Conservation (phyloP, 2,113 vertebrate genomes). For the Acanthisitta chloris region DNA sequence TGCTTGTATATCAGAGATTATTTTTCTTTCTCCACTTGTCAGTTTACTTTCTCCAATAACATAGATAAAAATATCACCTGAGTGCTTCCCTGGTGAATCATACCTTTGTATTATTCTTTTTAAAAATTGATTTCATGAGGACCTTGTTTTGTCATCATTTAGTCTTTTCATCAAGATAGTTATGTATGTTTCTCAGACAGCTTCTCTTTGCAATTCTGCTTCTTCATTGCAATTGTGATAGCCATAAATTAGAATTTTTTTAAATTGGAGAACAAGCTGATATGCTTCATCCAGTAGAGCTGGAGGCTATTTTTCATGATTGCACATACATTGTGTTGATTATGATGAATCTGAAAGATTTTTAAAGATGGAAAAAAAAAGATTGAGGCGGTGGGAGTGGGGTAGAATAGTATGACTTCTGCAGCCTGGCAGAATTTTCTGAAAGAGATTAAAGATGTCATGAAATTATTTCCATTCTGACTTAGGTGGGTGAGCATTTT, state of each 20-base stretch:
- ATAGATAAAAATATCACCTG: neutral
- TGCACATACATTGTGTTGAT: constrained; percentile 58
- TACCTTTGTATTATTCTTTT: neutral
- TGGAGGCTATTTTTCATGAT: constrained; percentile 59
- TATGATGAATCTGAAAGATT: constrained; percentile 48
- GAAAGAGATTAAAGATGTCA: neutral
- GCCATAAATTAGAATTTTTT: constrained; percentile 53
- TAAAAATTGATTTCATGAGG: constrained; percentile 10
- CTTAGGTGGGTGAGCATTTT: neutral
- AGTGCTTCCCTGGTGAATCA: neutral
- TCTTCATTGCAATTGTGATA: constrained; percentile 4
- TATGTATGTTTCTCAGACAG: neutral
- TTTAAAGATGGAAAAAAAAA: constrained; percentile 16
- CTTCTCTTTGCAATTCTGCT: neutral
- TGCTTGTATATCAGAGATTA: neutral
- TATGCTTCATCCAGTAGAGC: constrained; percentile 43
- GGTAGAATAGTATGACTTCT: neutral
- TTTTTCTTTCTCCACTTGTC: neutral
- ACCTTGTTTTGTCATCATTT: constrained; percentile 32
- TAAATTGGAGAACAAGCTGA: constrained; percentile 52
- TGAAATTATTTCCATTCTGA: neutral
- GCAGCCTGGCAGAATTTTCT: neutral
- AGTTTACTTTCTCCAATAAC: neutral
- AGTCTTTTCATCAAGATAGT: neutral
- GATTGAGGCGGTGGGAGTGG: fast-evolving